phyloP scores from a whole-genome alignment of 2,797 vertebrate species.

The Sus cebifrons region DNA sequence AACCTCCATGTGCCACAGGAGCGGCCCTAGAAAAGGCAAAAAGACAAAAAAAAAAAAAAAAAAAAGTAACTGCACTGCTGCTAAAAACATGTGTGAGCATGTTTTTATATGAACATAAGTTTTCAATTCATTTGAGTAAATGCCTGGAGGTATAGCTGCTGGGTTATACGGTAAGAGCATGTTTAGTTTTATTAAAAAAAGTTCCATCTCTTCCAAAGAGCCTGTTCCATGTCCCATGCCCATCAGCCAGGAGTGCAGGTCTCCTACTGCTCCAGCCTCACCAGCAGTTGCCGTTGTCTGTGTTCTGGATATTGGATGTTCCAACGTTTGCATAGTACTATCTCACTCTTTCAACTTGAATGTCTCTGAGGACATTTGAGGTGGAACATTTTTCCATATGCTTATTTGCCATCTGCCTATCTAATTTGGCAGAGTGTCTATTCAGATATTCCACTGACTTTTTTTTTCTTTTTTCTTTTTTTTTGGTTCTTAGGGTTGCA shows the following conservation, averaged over 20 bases:
- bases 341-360: not conserved
- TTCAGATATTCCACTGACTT: not conserved
- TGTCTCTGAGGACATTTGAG: not conserved
- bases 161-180: not conserved
- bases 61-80: not conserved
- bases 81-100: not conserved
- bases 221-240: not conserved
- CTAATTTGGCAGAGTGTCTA: not conserved
- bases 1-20: too few relatives aligned
- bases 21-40: too few relatives aligned
- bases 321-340: not conserved
- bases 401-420: not conserved
- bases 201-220: not conserved
- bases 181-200: not conserved
- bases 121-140: not conserved
- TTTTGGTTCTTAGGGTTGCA: too few relatives aligned
- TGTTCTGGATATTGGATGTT: not conserved
- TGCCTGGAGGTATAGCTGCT: not conserved
- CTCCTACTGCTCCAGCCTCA: fast-evolving
- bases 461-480: too few relatives aligned
- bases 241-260: too few relatives aligned
- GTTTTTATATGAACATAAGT: not conserved
- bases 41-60: too few relatives aligned
- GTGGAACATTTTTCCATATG: not conserved
- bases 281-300: not conserved